Evolutionary conservation across 2,888 invertebrate genomes (phyloP), one percentile per base, ranked within the genome.

Genomic region (Zonitis immaculata): DNA sequence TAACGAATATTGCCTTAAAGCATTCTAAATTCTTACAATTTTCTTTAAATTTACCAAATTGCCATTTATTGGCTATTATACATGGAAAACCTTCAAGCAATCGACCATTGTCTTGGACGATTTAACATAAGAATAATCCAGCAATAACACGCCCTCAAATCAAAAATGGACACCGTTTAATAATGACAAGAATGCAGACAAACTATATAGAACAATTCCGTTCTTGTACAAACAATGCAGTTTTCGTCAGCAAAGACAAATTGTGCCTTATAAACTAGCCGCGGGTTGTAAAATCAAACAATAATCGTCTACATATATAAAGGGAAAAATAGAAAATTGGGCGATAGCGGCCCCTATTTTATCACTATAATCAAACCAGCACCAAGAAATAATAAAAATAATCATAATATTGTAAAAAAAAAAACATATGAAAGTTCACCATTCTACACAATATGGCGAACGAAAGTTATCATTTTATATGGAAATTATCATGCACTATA

Each of bases 401-500:
- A 18, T 11, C 9, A 22, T 22, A 22, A 22, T 22, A 3, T 22
- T 22, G 3, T 22, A n/a, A 8, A 35, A 16, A 18, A 39, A 39
- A 1, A 39, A 39, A 39, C 18, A 39, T 39, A 18, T 5, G 11
- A 39, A 39, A 39, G 39, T 20, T 39, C 20, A 39, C 39, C 20
- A 39, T 5, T 22, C 39, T 18, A 39, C 50, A 44, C 47, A 61
- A 61, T 44, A 61, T 61, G 61, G 61, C 61, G 59, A 49, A 49
- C 57, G 59, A 66, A 69, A 68, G 63, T 70, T 67, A 68, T 71
- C 69, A 72, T 67, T 67, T 61, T 63, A 69, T 74, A 73, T 73
- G 74, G 73, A 73, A 73, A 74, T 74, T 70, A 68, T 65, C 62
- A 66, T 70, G 69, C 66, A 72, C 72, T 73, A 73, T 73, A 73